phyloP scores from a whole-genome alignment of 2,113 vertebrate genomes.

The Vireo altiloquus region DNA sequence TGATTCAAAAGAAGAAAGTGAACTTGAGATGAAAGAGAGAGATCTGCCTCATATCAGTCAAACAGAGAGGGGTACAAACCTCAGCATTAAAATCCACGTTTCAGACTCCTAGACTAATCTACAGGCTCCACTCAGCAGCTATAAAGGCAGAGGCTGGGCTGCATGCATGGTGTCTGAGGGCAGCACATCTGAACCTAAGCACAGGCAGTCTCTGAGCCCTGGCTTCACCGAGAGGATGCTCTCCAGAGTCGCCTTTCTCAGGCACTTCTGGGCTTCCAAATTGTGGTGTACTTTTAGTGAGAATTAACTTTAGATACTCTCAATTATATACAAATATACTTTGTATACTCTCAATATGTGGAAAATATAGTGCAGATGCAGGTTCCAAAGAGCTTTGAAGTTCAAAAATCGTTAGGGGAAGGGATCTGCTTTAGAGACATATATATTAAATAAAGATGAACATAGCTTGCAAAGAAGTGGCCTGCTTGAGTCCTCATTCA shows the following conservation, averaged over 20 bases:
- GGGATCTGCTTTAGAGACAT: neutral
- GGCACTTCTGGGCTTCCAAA: neutral
- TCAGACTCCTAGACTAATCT: neutral
- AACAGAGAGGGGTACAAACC: neutral
- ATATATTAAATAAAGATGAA: neutral
- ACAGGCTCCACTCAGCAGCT: neutral
- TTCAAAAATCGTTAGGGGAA: neutral
- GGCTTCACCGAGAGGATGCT: neutral
- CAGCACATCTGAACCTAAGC: neutral
- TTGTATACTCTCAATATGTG: neutral
- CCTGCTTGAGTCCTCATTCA: neutral
- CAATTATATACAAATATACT: too few relatives aligned
- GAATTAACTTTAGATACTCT: neutral
- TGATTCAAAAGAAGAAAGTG: neutral
- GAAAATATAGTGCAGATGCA: neutral
- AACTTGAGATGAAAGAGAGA: neutral
- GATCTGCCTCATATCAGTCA: neutral
- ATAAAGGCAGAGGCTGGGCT: neutral
- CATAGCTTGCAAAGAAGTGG: neutral
- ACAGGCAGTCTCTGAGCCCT: neutral
- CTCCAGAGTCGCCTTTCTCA: rapidly evolving
- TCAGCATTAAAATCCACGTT: neutral
- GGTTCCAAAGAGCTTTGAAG: neutral
- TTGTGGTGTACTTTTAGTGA: neutral
- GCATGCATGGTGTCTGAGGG: rapidly evolving